These are phyloP conservation scores for Lycocorax pyrrhopterus DNA, from an alignment of 2,113 vertebrate genomes.

Conservation along the genomic window DNA sequence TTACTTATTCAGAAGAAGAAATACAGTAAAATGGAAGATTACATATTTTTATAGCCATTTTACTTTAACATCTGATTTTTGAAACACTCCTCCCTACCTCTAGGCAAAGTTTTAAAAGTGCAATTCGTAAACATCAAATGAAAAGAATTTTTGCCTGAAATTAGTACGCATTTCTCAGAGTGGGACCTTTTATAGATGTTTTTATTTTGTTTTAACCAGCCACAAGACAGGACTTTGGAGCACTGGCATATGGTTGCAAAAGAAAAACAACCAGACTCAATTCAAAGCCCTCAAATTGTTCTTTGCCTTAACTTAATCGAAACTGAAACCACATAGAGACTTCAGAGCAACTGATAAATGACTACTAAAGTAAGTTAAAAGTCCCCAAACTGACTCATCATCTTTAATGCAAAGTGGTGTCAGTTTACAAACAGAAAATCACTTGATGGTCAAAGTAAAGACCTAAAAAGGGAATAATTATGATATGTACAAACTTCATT, in stretches of 20 bases:
- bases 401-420: neutral
- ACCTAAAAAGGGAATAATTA: neutral
- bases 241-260: neutral
- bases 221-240: neutral
- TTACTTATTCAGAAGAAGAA: slow-evolving; percentile 69
- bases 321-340: neutral
- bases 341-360: neutral
- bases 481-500: neutral
- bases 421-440: neutral
- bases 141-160: slow-evolving; percentile 6
- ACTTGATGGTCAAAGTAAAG: neutral
- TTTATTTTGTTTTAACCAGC: neutral
- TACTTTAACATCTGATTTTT: slow-evolving; percentile 55
- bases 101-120: slow-evolving; percentile 43
- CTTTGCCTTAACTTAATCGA: neutral
- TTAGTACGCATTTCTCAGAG: neutral
- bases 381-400: neutral
- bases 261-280: neutral
- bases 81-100: slow-evolving; percentile 16
- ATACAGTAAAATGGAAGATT: slow-evolving; percentile 52
- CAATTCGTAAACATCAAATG: neutral
- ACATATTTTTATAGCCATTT: slow-evolving; percentile 36
- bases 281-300: neutral
- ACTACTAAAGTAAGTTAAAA: neutral
- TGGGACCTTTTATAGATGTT: neutral